A percentile compares a stretch with the other conserved stretches of the same genome.
These are phyloP conservation scores for Nothoprocta perdicaria DNA, from an alignment of 2,113 vertebrate species.

Conservation along the genomic window DNA sequence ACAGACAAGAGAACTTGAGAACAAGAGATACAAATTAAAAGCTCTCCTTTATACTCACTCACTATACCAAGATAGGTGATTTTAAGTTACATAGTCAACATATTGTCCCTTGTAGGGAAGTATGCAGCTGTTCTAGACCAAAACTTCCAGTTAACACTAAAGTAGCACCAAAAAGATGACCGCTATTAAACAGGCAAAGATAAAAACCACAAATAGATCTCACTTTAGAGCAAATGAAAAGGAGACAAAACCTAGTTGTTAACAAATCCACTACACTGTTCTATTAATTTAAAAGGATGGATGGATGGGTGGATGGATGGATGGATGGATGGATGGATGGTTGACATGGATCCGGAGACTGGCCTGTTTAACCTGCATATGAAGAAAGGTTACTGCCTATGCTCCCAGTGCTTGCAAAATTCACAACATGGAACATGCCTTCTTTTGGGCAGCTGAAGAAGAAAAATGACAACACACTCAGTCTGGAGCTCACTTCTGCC, in stretches of 20 bases:
- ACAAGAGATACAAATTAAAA: background rate
- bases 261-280: background rate
- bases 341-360: background rate
- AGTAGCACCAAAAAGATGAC: background rate
- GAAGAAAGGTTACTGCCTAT: background rate
- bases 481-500: background rate
- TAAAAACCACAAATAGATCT: background rate
- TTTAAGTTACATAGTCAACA: background rate
- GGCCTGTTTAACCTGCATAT: background rate
- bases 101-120: background rate
- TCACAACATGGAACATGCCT: background rate
- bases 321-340: too few species aligned
- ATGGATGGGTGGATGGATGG: too few species aligned
- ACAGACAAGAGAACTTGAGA: background rate
- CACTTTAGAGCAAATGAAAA: background rate
- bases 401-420: background rate
- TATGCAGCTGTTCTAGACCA: background rate
- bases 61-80: rapidly evolving
- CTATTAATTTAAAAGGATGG: background rate
- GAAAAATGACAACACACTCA: background rate
- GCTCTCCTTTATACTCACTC: too few species aligned
- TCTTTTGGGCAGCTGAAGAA: background rate
- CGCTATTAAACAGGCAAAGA: background rate
- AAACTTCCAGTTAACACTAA: background rate
- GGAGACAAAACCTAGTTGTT: background rate